Conservation (phyloP, 2,888 invertebrate genomes). For the Xestia ashworthii region DNA sequence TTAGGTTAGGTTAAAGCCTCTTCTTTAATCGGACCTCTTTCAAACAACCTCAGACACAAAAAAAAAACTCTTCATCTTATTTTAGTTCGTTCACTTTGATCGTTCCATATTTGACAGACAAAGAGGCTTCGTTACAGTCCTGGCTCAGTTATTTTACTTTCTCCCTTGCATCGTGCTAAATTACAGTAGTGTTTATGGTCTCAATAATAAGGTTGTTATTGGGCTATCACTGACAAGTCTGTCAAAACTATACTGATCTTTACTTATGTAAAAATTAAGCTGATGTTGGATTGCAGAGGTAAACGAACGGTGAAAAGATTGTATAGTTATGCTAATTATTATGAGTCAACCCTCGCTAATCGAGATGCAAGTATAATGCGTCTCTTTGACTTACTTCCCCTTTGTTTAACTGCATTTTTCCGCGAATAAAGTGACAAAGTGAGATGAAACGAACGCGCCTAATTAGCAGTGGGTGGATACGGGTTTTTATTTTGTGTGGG, state of each 20-base stretch:
- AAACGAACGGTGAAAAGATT: not conserved
- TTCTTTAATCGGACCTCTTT: slow-evolving; percentile 37
- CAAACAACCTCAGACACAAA: slow-evolving; percentile 10
- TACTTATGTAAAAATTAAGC: not conserved
- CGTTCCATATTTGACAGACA: slow-evolving; percentile 35
- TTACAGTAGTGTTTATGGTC: not conserved
- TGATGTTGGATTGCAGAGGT: not conserved
- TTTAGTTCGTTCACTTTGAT: slow-evolving; percentile 50
- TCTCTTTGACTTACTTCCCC: slow-evolving; percentile 81
- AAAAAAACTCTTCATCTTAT: slow-evolving; percentile 13
- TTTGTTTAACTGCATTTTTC: slow-evolving; percentile 84
- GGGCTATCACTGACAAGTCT: not conserved
- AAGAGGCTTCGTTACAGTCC: slow-evolving; percentile 28
- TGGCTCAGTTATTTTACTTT: not conserved
- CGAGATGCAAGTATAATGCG: slow-evolving; percentile 67
- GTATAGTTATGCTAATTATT: slow-evolving; percentile 64
- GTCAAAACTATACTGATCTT: not conserved
- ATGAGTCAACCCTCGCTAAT: slow-evolving; percentile 63
- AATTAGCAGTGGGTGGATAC: slow-evolving; percentile 80
- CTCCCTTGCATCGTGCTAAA: not conserved
- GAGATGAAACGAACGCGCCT: slow-evolving; percentile 80
- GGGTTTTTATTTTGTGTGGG: slow-evolving; percentile 53
- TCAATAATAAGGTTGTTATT: not conserved
- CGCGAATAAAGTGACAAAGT: slow-evolving; percentile 85
- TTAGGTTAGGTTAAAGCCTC: slow-evolving; percentile 30